These are phyloP conservation scores for Peromyscus melanophrys DNA, from an alignment of 2,797 vertebrate species.

Conservation along the genomic window DNA sequence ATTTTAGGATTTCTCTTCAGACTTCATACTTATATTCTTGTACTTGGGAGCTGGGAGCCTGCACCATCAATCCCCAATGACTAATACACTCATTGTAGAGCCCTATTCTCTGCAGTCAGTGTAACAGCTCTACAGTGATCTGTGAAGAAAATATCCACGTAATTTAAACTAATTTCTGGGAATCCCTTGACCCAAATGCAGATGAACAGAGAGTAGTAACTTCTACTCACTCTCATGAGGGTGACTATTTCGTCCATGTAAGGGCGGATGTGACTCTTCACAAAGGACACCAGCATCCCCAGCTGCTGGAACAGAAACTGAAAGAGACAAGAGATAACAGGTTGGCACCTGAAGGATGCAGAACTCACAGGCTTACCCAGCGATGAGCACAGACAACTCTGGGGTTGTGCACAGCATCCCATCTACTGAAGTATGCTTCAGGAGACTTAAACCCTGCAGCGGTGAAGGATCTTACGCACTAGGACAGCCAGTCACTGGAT, in stretches of 20 bases:
- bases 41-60: not conserved
- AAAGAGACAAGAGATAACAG: constrained; percentile 63
- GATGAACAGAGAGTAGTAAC: not conserved
- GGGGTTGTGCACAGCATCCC: not conserved
- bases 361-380: not conserved
- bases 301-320: constrained; percentile 99
- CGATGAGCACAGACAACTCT: not conserved
- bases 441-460: not conserved
- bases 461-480: not conserved
- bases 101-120: rapidly evolving
- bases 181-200: not conserved
- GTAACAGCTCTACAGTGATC: not conserved
- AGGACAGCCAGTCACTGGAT: not conserved
- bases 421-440: not conserved
- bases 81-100: not conserved
- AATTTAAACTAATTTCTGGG: not conserved
- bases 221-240: constrained; percentile 96
- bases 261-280: constrained; percentile 98
- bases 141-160: not conserved
- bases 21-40: not conserved
- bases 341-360: not conserved
- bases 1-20: not conserved
- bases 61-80: no score
- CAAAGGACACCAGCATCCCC: constrained; percentile 99
- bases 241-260: constrained; percentile 99